Evolutionary conservation across 2,888 invertebrate species (phyloP).

Genomic region (Eretmocerus hayati): DNA sequence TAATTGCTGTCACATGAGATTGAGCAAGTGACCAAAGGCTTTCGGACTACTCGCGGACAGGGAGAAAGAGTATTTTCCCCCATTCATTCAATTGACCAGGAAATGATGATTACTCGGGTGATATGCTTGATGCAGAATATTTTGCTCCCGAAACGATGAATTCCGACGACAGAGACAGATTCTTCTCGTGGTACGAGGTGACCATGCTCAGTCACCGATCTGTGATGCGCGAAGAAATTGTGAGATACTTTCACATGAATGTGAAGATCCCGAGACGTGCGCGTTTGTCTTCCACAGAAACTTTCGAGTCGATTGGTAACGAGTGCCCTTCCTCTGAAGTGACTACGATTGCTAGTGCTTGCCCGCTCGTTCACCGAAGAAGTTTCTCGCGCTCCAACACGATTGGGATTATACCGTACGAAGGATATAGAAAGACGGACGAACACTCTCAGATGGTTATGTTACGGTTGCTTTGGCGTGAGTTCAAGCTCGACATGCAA

Average conservation of each 20-base stretch:
- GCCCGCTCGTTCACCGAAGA: not conserved
- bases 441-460: not conserved
- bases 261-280: too few relatives aligned
- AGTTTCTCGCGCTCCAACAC: not conserved
- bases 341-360: not conserved
- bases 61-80: not conserved
- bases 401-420: not conserved
- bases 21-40: too few relatives aligned
- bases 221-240: too few relatives aligned
- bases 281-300: too few relatives aligned
- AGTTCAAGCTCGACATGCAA: not conserved
- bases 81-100: not conserved
- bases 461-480: not conserved
- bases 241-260: too few relatives aligned
- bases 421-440: not conserved
- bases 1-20: too few relatives aligned
- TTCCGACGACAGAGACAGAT: not conserved
- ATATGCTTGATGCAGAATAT: not conserved
- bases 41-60: not conserved
- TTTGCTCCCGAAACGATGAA: too few relatives aligned
- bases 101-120: not conserved
- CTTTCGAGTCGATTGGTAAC: not conserved
- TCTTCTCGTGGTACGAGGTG: not conserved
- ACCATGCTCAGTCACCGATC: not conserved
- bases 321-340: not conserved